Evolutionary conservation across 2,797 vertebrate species (phyloP).

Genomic region (Anabas testudineus): DNA sequence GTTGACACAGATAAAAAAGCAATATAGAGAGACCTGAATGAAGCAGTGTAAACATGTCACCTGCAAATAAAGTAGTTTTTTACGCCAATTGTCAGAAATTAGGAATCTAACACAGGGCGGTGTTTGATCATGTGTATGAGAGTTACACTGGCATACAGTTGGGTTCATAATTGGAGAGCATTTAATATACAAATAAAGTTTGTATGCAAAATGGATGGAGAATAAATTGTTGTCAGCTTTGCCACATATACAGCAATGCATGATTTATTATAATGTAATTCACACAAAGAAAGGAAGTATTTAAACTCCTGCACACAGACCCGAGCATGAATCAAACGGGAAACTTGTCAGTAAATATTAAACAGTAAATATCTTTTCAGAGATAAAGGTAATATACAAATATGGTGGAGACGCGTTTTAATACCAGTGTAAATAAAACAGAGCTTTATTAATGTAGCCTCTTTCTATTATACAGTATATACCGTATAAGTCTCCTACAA

Average conservation of each 20-base stretch:
- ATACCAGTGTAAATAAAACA: neutral
- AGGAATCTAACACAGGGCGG: neutral
- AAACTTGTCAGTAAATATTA: neutral
- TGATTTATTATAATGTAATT: constrained; percentile 2
- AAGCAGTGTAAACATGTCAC: constrained; percentile 10
- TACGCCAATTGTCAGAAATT: neutral
- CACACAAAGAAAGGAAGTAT: neutral
- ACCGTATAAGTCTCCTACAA: neutral
- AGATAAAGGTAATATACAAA: neutral
- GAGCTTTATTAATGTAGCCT: neutral
- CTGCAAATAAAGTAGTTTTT: too few relatives aligned
- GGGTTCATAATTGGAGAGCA: constrained; percentile 3
- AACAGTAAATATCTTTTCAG: neutral
- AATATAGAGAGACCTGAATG: neutral
- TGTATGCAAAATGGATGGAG: neutral
- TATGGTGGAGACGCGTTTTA: neutral
- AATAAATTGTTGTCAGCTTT: neutral
- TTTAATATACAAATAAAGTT: neutral
- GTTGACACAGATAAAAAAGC: constrained; percentile 27
- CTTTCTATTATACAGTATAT: neutral
- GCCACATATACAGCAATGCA: neutral
- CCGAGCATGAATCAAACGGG: neutral
- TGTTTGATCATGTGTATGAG: neutral
- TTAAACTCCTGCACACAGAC: neutral
- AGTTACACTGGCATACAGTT: constrained; percentile 1